A percentile compares a stretch with the other conserved stretches of the same genome.
Conservation (phyloP, 2,113 vertebrate genomes). For the Grantiella picta region DNA sequence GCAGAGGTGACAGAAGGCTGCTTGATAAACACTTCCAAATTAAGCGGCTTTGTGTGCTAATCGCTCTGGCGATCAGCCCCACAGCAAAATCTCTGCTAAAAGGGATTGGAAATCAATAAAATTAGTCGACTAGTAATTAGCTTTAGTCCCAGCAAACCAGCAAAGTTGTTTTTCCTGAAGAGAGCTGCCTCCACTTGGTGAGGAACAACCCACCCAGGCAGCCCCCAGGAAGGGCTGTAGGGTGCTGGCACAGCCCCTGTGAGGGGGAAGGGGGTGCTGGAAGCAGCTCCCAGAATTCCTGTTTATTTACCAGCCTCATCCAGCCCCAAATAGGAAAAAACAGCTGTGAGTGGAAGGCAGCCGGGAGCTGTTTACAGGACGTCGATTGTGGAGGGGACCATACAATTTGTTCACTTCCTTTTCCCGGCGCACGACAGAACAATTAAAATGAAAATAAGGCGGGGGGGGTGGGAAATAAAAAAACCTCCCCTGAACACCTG, state of each 20-base stretch:
- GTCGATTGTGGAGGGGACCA: constrained; percentile 4
- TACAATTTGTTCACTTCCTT: constrained; percentile 55
- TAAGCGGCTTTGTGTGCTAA: constrained; percentile 66
- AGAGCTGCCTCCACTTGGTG: rapidly evolving
- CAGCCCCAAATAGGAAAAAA: constrained; percentile 36
- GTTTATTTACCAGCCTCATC: constrained; percentile 38
- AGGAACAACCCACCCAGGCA: rapidly evolving
- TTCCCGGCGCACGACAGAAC: constrained; percentile 34
- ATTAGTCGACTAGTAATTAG: constrained; percentile 66
- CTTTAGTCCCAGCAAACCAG: constrained; percentile 28
- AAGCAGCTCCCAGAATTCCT: not conserved
- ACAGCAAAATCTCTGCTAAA: constrained; percentile 60
- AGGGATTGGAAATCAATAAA: constrained; percentile 71
- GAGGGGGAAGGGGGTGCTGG: not conserved
- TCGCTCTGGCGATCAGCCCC: constrained; percentile 55
- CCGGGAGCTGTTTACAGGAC: constrained; percentile 59
- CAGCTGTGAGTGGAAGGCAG: constrained; percentile 21
- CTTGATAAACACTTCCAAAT: constrained; percentile 65
- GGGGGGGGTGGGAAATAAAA: not conserved
- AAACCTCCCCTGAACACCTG: not conserved
- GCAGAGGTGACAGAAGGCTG: constrained; percentile 61
- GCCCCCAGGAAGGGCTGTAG: not conserved
- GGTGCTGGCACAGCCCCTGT: not conserved
- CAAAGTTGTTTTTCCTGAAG: not conserved
- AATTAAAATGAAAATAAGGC: not conserved